Evolutionary conservation across 2,888 invertebrate species (phyloP).

Genomic region (Synergus laeviventris): DNA sequence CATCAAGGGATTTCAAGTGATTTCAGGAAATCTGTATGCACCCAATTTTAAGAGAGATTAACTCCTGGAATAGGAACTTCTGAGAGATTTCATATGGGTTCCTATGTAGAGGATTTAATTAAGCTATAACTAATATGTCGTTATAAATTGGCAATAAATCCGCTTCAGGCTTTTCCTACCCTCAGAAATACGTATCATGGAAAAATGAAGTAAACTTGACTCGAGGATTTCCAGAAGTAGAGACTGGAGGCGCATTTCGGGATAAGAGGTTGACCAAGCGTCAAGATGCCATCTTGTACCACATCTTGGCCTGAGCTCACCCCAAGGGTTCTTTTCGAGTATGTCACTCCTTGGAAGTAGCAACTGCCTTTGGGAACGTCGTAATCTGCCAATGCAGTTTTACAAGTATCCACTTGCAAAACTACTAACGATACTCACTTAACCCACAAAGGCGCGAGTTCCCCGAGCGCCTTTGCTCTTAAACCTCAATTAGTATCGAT

Average conservation of each 20-base stretch:
- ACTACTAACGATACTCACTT: constrained; percentile 31
- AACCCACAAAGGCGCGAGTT: constrained; percentile 36
- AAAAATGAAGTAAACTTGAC: constrained; percentile 29
- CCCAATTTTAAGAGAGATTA: too few relatives aligned
- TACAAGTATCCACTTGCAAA: constrained; percentile 33
- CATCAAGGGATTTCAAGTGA: too few relatives aligned
- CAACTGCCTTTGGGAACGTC: not conserved
- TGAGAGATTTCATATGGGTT: too few relatives aligned
- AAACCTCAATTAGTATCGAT: constrained; percentile 24
- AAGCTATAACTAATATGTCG: not conserved
- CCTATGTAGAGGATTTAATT: not conserved
- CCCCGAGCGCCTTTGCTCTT: constrained; percentile 13
- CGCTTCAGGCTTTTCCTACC: not conserved
- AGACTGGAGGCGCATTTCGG: constrained; percentile 21
- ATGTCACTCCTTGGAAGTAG: constrained; percentile 2
- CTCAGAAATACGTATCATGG: constrained; percentile 24
- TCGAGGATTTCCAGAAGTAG: constrained; percentile 23
- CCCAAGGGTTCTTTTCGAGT: constrained; percentile 25
- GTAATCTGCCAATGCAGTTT: constrained; percentile 37
- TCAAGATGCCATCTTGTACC: constrained; percentile 30
- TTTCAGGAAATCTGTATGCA: too few relatives aligned
- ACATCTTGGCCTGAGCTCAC: constrained; percentile 30
- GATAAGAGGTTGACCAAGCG: constrained; percentile 35
- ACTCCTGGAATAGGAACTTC: too few relatives aligned
- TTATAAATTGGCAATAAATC: not conserved